Base-by-base conservation (phyloP, 2,797 vertebrate species). In the Poeciliopsis paucimaculata region DNA sequence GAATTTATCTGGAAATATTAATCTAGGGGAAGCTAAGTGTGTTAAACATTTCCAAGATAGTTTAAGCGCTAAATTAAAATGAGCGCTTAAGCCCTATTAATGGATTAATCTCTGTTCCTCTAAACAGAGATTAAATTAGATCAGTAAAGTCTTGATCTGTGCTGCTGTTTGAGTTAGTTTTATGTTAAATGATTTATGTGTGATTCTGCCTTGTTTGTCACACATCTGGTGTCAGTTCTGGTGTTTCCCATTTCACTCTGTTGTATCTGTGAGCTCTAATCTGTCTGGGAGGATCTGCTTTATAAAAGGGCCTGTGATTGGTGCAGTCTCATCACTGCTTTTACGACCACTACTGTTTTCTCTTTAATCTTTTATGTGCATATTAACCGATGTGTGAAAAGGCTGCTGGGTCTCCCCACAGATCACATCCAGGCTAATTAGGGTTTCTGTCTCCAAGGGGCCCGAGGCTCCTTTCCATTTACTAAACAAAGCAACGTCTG, bases 301-400 rank as follows among this genome's bases (percentile, higher is more conserved):
- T 62, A 20, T 20, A 18, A n/a, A 39, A 43, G n/a, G 39, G 15
- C 11, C 45, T 2, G 23, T 70, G 57, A 79, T 51, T 26, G 46
- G 80, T 66, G 1, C 70, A 71, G 82, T 80, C 34, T 72, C 57
- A 68, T 84, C 66, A 66, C 81, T 76, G 76, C 86, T 87, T 89
- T 90, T 87, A 81, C 64, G 23, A 77, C 51, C n/a, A 4, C 79
- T 78, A 73, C 75, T 80, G 80, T 90, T 87, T 45, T 84, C 79
- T 73, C 93, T 93, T 94, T 94, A 85, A 94, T 95, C 86, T 92
- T 94, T 92, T 91, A 92, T 94, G 90, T 93, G 92, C 89, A 92
- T 92, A 92, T 93, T 88, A 92, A 95, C 90, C 73, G 53, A 78
- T 80, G 77, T 84, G 87, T 87, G 86, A 84, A 90, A 87, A 90